These are phyloP conservation scores for Hydrophis major DNA, from an alignment of 2,797 vertebrate genomes.

Conservation along the genomic window DNA sequence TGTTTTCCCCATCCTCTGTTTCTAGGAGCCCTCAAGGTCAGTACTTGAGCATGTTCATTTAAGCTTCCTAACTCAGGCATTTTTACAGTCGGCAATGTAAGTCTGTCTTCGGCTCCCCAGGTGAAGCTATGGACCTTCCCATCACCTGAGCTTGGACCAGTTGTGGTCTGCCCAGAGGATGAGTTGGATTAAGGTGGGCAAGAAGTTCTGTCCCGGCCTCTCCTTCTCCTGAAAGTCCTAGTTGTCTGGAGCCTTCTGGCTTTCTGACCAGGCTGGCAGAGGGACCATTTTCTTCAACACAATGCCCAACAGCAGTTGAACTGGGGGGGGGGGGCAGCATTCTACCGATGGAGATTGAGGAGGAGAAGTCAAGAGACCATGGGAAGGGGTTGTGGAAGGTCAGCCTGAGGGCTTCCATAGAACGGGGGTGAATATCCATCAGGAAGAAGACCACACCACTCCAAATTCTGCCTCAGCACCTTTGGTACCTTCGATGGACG, in stretches of 20 bases:
- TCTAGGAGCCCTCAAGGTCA: not conserved
- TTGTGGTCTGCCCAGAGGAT: not conserved
- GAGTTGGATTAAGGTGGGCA: not conserved
- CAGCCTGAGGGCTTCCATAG: not conserved
- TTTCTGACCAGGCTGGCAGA: not conserved
- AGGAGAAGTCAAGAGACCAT: not conserved
- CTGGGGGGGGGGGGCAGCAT: rapidly evolving
- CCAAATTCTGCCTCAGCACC: no score
- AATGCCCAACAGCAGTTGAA: not conserved
- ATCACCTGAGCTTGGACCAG: not conserved
- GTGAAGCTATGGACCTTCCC: not conserved
- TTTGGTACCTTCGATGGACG: no score
- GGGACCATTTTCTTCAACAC: not conserved
- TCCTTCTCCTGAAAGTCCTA: not conserved
- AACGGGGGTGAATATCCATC: no score
- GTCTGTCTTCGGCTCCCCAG: no score
- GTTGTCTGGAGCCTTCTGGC: not conserved
- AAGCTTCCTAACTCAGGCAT: no score
- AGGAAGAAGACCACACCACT: no score
- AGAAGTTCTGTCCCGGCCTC: not conserved
- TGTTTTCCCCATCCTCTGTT: not conserved
- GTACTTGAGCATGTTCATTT: not conserved
- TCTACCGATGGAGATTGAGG: no score
- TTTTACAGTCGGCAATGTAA: not conserved
- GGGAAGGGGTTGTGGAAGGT: not conserved